phyloP scores from a whole-genome alignment of 2,888 invertebrate genomes.

The Chrysolina haemoptera region DNA sequence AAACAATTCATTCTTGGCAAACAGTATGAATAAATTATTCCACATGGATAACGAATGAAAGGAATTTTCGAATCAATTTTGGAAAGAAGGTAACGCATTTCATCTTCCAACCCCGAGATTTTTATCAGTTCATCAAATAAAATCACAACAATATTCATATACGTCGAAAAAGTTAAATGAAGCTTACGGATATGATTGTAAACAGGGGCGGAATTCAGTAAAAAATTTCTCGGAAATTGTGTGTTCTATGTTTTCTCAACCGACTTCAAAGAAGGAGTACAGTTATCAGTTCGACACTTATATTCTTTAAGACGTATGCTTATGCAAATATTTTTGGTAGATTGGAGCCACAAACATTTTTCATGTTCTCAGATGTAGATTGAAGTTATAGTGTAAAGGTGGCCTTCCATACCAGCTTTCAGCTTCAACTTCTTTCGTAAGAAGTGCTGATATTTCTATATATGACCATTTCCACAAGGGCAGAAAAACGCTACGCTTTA shows the following conservation, averaged over 20 bases:
- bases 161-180: background rate
- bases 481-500: no score
- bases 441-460: no score
- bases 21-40: conserved; percentile 8
- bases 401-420: no score
- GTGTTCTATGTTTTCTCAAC: background rate
- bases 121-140: conserved; percentile 19
- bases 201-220: background rate
- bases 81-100: conserved; percentile 18
- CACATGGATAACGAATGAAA: background rate
- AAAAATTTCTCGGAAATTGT: background rate
- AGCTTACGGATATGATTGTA: background rate
- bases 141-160: conserved; percentile 13
- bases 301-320: no score
- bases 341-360: no score
- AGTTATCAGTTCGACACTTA: no score
- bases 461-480: no score
- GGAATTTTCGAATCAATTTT: conserved; percentile 6
- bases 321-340: no score
- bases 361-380: no score
- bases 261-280: no score
- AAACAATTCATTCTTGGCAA: background rate
- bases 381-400: no score
- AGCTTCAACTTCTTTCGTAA: no score
- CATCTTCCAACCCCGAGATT: background rate